Evolutionary conservation across 2,113 vertebrate genomes (phyloP).

Genomic region (Pionites leucogaster): DNA sequence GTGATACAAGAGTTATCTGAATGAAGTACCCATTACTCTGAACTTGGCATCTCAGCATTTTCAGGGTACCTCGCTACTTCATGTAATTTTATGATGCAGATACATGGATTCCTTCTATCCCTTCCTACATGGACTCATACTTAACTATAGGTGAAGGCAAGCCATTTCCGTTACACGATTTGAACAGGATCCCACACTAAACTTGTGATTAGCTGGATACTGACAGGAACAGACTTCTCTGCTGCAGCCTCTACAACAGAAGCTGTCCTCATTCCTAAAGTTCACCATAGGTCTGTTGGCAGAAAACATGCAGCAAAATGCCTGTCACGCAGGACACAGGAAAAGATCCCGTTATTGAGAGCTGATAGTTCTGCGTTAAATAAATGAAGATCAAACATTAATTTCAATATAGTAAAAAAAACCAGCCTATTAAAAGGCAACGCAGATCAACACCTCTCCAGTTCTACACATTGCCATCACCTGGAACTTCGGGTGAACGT

Average conservation of each 20-base stretch:
- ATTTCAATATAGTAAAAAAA: background rate
- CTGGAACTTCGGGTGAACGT: background rate
- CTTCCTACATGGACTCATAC: background rate
- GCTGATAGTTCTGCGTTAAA: background rate
- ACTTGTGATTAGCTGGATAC: background rate
- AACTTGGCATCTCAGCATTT: background rate
- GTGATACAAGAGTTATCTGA: background rate
- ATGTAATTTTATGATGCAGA: background rate
- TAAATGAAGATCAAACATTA: background rate
- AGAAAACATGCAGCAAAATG: background rate
- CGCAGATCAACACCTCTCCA: background rate
- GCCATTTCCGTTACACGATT: fast-evolving
- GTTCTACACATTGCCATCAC: background rate
- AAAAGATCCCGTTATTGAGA: background rate
- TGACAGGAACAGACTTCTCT: background rate
- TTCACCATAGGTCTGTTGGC: background rate
- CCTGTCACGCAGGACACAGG: background rate
- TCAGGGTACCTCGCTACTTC: background rate
- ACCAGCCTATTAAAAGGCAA: background rate
- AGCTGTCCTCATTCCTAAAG: background rate
- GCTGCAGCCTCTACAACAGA: background rate
- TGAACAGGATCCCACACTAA: too few relatives aligned
- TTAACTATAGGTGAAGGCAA: background rate
- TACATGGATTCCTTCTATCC: background rate
- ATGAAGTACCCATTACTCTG: background rate